phyloP scores from a whole-genome alignment of 2,113 vertebrate species.

The Girardinichthys multiradiatus region DNA sequence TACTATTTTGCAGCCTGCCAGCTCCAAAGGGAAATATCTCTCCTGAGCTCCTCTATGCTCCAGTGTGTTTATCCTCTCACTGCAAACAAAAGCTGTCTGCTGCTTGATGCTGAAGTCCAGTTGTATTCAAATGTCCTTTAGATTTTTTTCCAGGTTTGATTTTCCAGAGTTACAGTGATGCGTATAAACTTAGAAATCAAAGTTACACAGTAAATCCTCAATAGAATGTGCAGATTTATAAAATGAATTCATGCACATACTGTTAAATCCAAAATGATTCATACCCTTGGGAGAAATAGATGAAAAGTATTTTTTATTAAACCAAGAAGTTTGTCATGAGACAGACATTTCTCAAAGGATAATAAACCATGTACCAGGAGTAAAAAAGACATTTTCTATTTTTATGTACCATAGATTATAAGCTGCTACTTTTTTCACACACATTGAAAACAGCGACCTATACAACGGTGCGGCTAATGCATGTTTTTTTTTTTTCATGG shows the following conservation, averaged over 20 bases:
- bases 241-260: not conserved
- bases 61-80: constrained; percentile 1
- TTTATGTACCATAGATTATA: no score
- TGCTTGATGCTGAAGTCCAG: not conserved
- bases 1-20: not conserved
- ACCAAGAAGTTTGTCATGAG: not conserved
- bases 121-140: not conserved
- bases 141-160: not conserved
- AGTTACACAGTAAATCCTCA: no score
- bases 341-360: no score
- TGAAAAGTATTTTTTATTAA: not conserved
- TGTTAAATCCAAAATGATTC: not conserved
- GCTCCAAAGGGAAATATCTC: not conserved
- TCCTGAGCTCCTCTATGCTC: not conserved
- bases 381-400: no score
- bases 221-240: not conserved
- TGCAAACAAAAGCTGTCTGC: not conserved
- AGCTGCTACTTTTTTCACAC: no score
- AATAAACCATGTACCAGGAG: no score
- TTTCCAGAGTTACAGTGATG: not conserved
- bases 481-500: no score
- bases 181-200: no score
- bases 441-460: no score
- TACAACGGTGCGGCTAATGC: no score
- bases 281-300: not conserved